A percentile compares a stretch with the other conserved stretches of the same genome.
Conservation (phyloP, 2,797 vertebrate genomes). For the Notamacropus eugenii region DNA sequence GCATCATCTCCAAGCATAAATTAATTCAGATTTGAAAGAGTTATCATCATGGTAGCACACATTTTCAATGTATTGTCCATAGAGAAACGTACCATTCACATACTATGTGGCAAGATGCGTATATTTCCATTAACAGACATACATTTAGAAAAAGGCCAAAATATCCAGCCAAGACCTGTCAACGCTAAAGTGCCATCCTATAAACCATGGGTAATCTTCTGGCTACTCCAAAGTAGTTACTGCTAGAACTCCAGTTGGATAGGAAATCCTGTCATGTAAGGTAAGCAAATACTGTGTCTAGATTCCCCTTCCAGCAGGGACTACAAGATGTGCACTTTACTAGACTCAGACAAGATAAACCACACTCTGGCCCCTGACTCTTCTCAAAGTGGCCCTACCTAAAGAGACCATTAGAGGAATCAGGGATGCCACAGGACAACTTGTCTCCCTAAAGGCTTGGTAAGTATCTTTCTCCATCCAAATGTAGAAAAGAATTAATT, state of each 20-base stretch:
- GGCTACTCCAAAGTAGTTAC: neutral
- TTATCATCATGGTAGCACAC: neutral
- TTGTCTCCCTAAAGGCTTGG: neutral
- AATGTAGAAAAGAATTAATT: neutral
- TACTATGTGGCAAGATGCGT: neutral
- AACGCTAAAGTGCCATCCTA: constrained; percentile 15
- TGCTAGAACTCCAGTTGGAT: neutral
- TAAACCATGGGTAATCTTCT: constrained; percentile 20
- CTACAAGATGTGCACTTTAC: neutral
- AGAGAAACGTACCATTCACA: constrained; percentile 48
- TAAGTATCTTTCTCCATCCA: neutral
- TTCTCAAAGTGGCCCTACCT: neutral
- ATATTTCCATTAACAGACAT: constrained; percentile 32
- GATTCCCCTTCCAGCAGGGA: neutral
- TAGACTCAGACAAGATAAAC: neutral
- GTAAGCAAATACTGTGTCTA: neutral
- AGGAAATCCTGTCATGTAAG: neutral
- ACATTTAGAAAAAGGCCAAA: constrained; percentile 28
- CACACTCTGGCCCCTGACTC: neutral
- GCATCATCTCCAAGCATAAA: constrained; percentile 34
- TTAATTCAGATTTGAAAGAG: constrained; percentile 33
- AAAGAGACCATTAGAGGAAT: neutral
- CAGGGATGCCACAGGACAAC: neutral
- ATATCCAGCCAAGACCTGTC: constrained; percentile 21
- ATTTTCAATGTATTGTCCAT: constrained; percentile 34